These are phyloP conservation scores for Cryptophagus acutangulus DNA, from an alignment of 2,888 invertebrate species.

Conservation along the genomic window DNA sequence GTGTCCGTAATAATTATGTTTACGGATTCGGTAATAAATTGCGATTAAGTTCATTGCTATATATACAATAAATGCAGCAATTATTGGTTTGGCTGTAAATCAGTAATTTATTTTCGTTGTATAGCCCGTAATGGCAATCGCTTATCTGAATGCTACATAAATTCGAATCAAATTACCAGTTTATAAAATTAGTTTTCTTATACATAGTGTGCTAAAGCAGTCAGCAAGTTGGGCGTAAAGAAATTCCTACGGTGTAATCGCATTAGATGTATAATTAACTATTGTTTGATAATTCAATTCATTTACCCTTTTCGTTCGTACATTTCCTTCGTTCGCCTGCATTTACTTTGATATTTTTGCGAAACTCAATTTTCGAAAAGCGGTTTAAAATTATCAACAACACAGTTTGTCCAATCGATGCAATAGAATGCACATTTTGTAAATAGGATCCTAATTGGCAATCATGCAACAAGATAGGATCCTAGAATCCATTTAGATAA, in stretches of 20 bases:
- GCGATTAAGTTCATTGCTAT: no score
- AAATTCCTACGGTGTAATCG: slow-evolving; percentile 43
- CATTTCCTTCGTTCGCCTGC: no score
- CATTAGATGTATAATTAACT: slow-evolving; percentile 46
- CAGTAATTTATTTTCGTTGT: no score
- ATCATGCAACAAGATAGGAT: slow-evolving; percentile 1
- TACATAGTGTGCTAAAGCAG: slow-evolving; percentile 29
- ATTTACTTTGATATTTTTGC: no score
- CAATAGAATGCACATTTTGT: no score
- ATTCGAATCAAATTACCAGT: slow-evolving; percentile 45
- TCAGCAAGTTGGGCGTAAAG: slow-evolving; percentile 40
- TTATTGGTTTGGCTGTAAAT: no score
- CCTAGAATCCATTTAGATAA: slow-evolving; percentile 7
- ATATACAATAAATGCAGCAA: no score
- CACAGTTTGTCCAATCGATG: no score
- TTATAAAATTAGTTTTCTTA: slow-evolving; percentile 47
- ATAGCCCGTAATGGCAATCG: not conserved
- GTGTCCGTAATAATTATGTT: no score
- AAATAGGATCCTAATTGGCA: slow-evolving; percentile 2
- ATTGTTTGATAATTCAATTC: slow-evolving; percentile 38
- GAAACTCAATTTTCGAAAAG: no score
- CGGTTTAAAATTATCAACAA: no score
- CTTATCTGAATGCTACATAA: slow-evolving; percentile 14
- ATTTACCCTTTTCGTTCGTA: slow-evolving; percentile 23
- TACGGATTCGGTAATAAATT: no score